Conservation (phyloP, 1,140 invertebrate species). For the Gonioctena quinquepunctata region DNA sequence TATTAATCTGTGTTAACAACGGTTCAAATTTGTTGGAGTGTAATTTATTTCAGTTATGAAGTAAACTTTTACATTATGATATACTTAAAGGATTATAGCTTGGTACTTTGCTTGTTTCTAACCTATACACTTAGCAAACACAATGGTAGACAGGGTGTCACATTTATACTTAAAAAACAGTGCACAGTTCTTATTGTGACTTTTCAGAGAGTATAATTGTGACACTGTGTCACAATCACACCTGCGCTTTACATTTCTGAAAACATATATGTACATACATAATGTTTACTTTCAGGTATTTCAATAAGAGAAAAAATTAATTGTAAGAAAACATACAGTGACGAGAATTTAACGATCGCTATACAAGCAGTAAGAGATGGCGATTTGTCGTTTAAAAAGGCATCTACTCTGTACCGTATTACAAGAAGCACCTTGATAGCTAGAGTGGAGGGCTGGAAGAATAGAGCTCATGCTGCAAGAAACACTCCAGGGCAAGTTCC, state of each 20-base stretch:
- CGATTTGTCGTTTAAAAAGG: not conserved
- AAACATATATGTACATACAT: not conserved
- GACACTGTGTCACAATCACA: not conserved
- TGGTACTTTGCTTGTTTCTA: no score
- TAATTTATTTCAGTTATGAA: no score
- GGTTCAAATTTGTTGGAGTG: no score
- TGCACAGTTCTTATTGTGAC: not conserved
- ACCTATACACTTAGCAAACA: no score
- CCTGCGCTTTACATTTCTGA: not conserved
- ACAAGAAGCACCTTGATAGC: not conserved
- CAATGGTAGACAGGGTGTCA: not conserved
- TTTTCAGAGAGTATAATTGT: not conserved
- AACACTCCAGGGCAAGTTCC: constrained; percentile 33
- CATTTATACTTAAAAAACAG: not conserved
- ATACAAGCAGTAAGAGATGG: not conserved
- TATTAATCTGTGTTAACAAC: no score
- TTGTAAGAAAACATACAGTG: not conserved
- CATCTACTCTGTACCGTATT: not conserved
- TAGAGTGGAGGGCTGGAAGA: constrained; percentile 4
- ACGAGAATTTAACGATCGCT: not conserved
- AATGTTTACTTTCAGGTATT: not conserved
- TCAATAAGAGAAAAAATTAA: not conserved
- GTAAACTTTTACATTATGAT: no score
- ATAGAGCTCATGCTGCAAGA: constrained; percentile 18
- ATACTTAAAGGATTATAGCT: no score